phyloP scores from a whole-genome alignment of 2,797 vertebrate genomes.

The Phalloptychus januarius region DNA sequence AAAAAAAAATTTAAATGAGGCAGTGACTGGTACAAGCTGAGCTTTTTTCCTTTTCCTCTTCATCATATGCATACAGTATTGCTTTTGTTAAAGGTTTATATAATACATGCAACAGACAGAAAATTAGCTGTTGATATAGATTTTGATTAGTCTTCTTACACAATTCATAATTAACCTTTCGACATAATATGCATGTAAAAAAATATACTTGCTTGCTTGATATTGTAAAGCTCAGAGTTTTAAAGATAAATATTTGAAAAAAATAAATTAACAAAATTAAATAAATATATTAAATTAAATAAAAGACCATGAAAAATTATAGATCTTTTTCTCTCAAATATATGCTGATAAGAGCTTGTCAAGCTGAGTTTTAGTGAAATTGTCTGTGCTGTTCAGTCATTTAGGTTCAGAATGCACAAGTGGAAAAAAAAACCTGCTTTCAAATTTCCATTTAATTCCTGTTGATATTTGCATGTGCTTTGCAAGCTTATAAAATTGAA shows the following conservation, averaged over 20 bases:
- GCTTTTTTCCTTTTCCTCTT: not conserved
- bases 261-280: not conserved
- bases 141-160: not conserved
- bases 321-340: not conserved
- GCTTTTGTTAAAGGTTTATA: not conserved
- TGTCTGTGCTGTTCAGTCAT: not conserved
- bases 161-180: not conserved
- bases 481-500: not conserved
- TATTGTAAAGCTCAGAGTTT: not conserved
- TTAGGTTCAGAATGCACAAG: not conserved
- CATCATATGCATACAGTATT: not conserved
- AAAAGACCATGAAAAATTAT: not conserved
- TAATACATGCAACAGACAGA: not conserved
- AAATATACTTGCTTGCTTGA: not conserved
- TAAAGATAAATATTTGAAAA: not conserved
- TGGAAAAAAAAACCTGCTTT: not conserved
- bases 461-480: conserved; percentile 1
- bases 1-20: too few species aligned
- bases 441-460: conserved; percentile 5
- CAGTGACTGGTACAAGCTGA: not conserved
- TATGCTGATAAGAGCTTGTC: not conserved
- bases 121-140: not conserved
- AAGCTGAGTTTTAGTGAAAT: not conserved
- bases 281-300: not conserved
- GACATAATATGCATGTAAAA: not conserved